A percentile compares a stretch with the other conserved stretches of the same genome.
phyloP scores from a whole-genome alignment of 2,113 vertebrate genomes.

The Tyto alba region DNA sequence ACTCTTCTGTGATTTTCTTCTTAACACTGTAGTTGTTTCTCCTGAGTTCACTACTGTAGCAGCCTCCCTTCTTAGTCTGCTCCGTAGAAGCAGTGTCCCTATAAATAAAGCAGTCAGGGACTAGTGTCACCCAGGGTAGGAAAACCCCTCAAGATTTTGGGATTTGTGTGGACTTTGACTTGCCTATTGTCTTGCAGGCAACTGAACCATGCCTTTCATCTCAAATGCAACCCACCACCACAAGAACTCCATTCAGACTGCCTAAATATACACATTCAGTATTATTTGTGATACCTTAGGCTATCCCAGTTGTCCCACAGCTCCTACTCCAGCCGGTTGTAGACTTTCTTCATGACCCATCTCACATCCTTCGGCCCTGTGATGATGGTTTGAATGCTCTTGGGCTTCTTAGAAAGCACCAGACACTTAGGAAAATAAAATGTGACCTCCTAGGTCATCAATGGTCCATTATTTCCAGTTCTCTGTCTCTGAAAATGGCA shows the following conservation, averaged over 20 bases:
- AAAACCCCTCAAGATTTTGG: background rate
- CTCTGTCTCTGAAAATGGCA: background rate
- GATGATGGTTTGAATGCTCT: background rate
- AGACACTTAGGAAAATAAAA: background rate
- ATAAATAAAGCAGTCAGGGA: background rate
- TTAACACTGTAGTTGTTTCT: background rate
- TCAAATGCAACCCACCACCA: background rate
- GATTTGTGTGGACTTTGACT: background rate
- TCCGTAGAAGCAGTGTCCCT: background rate
- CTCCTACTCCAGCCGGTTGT: background rate
- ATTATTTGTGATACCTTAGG: background rate
- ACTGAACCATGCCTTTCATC: background rate
- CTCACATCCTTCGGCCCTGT: background rate
- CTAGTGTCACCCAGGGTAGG: background rate
- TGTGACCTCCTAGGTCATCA: background rate
- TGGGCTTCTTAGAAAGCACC: background rate
- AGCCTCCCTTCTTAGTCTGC: background rate
- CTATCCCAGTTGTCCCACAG: background rate
- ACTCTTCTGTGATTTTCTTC: background rate
- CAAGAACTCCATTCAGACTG: background rate
- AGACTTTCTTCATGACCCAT: background rate
- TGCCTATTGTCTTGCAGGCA: background rate
- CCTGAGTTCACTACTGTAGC: background rate
- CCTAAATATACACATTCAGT: background rate
- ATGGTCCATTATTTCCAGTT: too few relatives aligned